Conservation (phyloP, 2,888 invertebrate genomes). For the Hemaris fuciformis region DNA sequence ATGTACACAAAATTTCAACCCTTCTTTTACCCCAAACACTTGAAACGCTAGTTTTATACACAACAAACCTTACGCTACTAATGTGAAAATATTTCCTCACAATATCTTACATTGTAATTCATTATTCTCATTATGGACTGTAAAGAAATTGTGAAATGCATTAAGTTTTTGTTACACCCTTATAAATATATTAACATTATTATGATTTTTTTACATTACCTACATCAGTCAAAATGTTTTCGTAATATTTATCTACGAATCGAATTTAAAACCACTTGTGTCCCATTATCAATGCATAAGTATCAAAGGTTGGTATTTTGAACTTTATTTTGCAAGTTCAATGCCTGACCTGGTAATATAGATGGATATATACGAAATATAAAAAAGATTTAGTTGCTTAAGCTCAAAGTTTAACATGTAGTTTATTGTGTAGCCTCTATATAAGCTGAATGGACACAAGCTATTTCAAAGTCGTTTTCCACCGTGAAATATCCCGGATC, state of each 20-base stretch:
- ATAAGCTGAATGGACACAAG: slow-evolving; percentile 27
- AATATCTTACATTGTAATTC: slow-evolving; percentile 68
- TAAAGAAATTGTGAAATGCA: slow-evolving; percentile 81
- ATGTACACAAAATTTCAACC: slow-evolving; percentile 73
- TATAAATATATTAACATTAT: slow-evolving; percentile 78
- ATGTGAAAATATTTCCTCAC: slow-evolving; percentile 80
- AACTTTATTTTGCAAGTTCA: neutral
- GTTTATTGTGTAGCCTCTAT: slow-evolving; percentile 4
- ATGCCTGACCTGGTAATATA: neutral
- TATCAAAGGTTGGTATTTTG: slow-evolving; percentile 9
- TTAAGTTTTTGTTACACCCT: slow-evolving; percentile 76
- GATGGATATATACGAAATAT: neutral
- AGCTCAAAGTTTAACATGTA: neutral
- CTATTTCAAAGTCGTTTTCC: slow-evolving; percentile 31
- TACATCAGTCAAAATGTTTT: slow-evolving; percentile 80
- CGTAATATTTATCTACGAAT: slow-evolving; percentile 61
- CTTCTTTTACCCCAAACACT: slow-evolving; percentile 71
- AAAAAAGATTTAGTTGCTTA: neutral
- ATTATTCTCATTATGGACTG: slow-evolving; percentile 74
- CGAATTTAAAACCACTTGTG: slow-evolving; percentile 38
- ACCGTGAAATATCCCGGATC: slow-evolving; percentile 31
- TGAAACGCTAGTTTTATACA: slow-evolving; percentile 74
- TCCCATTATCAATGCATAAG: neutral
- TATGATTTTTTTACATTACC: slow-evolving; percentile 64
- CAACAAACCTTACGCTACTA: slow-evolving; percentile 77